Base-by-base conservation (phyloP, 2,888 invertebrate species). In the Pachliopta kotzebuea region DNA sequence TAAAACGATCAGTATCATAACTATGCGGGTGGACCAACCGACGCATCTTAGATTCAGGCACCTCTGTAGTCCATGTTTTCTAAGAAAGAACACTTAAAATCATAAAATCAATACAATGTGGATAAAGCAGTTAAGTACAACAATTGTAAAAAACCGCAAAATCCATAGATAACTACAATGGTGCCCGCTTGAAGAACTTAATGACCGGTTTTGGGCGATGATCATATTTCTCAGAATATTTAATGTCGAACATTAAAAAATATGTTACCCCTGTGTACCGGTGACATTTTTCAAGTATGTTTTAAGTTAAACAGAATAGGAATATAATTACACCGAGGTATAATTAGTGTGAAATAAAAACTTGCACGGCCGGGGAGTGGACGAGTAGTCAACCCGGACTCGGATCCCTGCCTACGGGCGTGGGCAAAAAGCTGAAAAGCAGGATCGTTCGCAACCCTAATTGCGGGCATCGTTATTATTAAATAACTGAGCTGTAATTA, bases 41-140 rank as follows among this genome's bases (percentile, higher is more conserved):
- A 79, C 75, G 70, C 75, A 80, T 85, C 83, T 84, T 74, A 79
- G 74, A 74, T 72, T 76, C 88, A 88, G 78, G 83, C 82, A 87
- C 88, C 86, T 77, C 74, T 11, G 0, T 14, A 37, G 14, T n/a
- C n/a, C n/a, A n/a, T n/a, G n/a, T n/a, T n/a, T n/a, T n/a, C n/a
- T n/a, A n/a, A n/a, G n/a, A n/a, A n/a, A n/a, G n/a, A 18, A 52
- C 14, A 52, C 20, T 21, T 2, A 14, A 21, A 52, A 52, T 52
- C 21, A 21, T 52, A 52, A 52, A 52, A 21, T 21, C 50, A 21
- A 23, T 52, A 52, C 9, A 23, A n/a, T 3, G 14, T 11, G 4
- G 50, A 21, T 11, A 8, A 21, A 21, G n/a, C 49, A 45, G 55
- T 20, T 29, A 50, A 9, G 14, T 74, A 72, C 71, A 72, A 80